phyloP scores from a whole-genome alignment of 1,140 invertebrate species.

The Drosophila bipectinata region DNA sequence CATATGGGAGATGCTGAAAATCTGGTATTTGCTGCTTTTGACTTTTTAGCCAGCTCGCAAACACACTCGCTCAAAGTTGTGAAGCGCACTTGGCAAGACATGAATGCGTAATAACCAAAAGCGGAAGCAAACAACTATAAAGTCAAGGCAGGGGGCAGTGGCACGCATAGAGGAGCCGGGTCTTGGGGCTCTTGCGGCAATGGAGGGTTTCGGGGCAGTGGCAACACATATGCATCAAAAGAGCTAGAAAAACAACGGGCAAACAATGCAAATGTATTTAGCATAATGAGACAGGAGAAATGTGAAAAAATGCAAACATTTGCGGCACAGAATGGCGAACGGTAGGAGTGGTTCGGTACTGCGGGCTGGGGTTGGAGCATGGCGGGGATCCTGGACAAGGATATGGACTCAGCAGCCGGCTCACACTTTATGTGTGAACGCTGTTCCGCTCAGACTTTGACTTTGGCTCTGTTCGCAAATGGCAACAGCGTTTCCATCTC shows the following conservation, averaged over 20 bases:
- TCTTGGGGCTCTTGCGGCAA: background rate
- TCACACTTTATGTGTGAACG: constrained; percentile 74
- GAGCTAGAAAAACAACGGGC: constrained; percentile 80
- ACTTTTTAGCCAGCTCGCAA: constrained; percentile 58
- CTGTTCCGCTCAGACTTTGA: constrained; percentile 45
- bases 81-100: constrained; percentile 80
- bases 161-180: constrained; percentile 31
- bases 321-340: constrained; percentile 45
- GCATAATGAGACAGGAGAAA: constrained; percentile 82
- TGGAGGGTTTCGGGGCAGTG: constrained; percentile 10
- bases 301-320: constrained; percentile 82
- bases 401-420: constrained; percentile 52
- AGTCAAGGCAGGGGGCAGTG: constrained; percentile 56
- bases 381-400: constrained; percentile 29
- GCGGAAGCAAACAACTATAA: constrained; percentile 80
- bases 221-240: constrained; percentile 79
- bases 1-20: constrained; percentile 50
- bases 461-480: constrained; percentile 45
- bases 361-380: background rate
- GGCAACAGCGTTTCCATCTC: constrained; percentile 63
- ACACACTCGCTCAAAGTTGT: constrained; percentile 57
- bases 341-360: background rate
- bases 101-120: constrained; percentile 81
- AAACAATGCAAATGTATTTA: constrained; percentile 82
- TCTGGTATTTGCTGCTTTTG: constrained; percentile 78